Evolutionary conservation across 2,888 invertebrate genomes (phyloP).

Genomic region (Smittia sp.): DNA sequence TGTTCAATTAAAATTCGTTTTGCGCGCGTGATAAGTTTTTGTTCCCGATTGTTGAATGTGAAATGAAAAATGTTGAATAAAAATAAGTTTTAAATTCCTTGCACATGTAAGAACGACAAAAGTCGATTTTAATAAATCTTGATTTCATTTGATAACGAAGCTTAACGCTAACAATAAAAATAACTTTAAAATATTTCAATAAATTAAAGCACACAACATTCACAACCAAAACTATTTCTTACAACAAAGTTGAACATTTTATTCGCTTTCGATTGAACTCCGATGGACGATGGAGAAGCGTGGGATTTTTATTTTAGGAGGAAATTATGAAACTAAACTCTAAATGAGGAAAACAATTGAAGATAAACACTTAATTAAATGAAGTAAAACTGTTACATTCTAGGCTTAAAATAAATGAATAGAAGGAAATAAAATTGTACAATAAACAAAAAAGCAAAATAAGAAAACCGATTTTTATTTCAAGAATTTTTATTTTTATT

Average conservation of each 20-base stretch:
- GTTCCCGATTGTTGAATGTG: neutral
- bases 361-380: conserved; percentile 29
- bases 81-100: conserved; percentile 2
- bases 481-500: neutral
- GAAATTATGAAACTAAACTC: neutral
- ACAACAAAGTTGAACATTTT: neutral
- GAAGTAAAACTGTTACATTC: conserved; percentile 38
- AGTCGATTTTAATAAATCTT: too few species aligned
- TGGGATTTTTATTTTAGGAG: neutral
- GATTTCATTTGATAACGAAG: too few species aligned
- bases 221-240: conserved; percentile 9
- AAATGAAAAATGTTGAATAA: neutral
- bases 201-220: conserved; percentile 4
- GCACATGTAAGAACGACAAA: too few species aligned
- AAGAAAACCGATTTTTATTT: neutral
- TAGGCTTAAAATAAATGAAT: conserved; percentile 38
- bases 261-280: neutral
- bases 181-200: neutral
- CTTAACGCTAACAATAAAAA: too few species aligned
- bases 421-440: conserved; percentile 38
- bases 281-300: neutral
- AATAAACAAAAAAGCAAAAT: conserved; percentile 29
- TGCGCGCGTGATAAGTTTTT: too few species aligned
- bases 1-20: too few species aligned
- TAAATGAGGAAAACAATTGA: neutral